phyloP scores from a whole-genome alignment of 2,113 vertebrate genomes.

The Tupaia tana region DNA sequence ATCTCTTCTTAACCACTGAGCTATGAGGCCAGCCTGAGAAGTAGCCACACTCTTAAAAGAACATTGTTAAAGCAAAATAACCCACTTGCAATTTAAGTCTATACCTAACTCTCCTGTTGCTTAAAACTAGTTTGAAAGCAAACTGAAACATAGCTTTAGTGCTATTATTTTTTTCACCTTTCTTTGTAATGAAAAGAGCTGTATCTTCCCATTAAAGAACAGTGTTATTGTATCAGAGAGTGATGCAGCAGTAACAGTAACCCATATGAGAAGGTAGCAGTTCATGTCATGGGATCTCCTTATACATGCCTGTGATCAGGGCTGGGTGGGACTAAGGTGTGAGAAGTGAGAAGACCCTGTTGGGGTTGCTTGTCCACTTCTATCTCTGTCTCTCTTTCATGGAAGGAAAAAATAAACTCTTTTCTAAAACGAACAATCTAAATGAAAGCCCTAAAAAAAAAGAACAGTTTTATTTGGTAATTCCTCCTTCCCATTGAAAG shows the following conservation, averaged over 20 bases:
- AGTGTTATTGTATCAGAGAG: not conserved
- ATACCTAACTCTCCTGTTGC: not conserved
- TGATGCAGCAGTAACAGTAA: no score
- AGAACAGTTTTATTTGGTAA: not conserved
- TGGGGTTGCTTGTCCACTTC: no score
- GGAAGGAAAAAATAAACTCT: no score
- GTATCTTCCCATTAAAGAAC: not conserved
- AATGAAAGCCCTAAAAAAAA: not conserved
- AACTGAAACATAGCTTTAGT: not conserved
- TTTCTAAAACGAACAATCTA: no score
- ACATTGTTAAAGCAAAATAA: not conserved
- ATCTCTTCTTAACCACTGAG: no score
- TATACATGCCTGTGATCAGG: no score
- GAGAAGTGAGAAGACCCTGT: no score
- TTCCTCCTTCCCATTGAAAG: not conserved
- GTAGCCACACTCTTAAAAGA: not conserved
- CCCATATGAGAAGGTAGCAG: no score
- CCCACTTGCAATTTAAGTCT: not conserved
- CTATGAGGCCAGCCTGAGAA: no score
- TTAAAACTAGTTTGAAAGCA: not conserved
- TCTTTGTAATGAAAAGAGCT: not conserved
- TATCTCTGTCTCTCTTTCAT: no score
- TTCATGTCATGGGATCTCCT: no score
- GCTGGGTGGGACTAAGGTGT: no score
- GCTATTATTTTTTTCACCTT: not conserved